Base-by-base conservation (phyloP, 1,140 invertebrate genomes). In the Sinella curviseta region DNA sequence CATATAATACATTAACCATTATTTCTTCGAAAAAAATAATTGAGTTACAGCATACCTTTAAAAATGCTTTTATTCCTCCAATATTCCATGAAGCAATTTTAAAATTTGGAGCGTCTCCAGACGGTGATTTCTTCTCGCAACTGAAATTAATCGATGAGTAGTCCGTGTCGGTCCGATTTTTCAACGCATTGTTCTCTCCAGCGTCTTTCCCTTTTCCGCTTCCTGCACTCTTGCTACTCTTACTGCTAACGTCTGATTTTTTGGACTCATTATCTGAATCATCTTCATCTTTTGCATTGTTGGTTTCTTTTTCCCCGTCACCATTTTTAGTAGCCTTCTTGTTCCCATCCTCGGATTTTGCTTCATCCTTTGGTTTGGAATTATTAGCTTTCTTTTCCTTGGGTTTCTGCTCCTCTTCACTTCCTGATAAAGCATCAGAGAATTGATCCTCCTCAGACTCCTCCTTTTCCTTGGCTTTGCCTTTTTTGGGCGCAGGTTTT, bases 51-150 rank as follows among this genome's bases (percentile, higher is more conserved):
- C n/a, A 16, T 28, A 97, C 96, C 84, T 95, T 94, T 12, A 96
- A 84, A 90, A 95, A 94, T 8, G 96, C 94, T 84, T 96, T 90
- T 8, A 99, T 88, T 0, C 97, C 97, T 86, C 95, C 96, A 20
- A 99, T 92, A 89, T 99, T 99, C 97, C 97, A 99, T 70, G 92
- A 93, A 0, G 92, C 90, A 83, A 99, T 95, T 90, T 97, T 98
- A 1, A 96, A 89, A 87, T 96, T 97, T 87, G 90, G 93, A 1
- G 88, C 88, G 84, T 94, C 89, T 26, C 91, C 92, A 84, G 91
- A 87, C 8, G 86, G 82, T 82, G 90, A 92, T 83, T 89, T 88
- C 77, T 93, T 92, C 1, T 87, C 84, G 84, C 91, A 92, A 16
- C 83, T 84, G 86, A 92, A 94, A 85, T 93, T 87, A 34, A 91